phyloP scores from a whole-genome alignment of 2,113 vertebrate genomes.

The Pituophis catenifer region DNA sequence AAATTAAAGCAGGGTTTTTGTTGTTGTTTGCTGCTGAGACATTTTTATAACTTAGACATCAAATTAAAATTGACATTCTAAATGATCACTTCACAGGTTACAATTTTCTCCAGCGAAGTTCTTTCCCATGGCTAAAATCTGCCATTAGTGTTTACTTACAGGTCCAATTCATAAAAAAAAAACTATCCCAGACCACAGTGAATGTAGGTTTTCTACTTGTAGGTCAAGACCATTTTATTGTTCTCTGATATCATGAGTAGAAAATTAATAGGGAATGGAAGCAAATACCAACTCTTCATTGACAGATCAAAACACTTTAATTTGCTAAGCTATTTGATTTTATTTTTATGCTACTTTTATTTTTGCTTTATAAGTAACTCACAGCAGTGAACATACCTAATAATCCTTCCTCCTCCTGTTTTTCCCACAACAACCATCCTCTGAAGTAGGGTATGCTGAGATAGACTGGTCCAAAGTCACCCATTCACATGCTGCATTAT shows the following conservation, averaged over 20 bases:
- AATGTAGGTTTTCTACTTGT: background rate
- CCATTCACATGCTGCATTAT: background rate
- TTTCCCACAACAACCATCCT: background rate
- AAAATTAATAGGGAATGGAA: background rate
- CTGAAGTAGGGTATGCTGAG: background rate
- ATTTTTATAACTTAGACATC: background rate
- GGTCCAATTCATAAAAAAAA: background rate
- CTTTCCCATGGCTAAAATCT: background rate
- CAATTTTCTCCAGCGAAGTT: no score
- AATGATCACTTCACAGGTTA: background rate
- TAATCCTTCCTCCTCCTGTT: background rate
- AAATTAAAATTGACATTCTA: background rate
- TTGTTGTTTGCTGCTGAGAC: background rate
- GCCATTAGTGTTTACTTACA: background rate
- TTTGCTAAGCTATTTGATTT: background rate
- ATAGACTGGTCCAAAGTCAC: no score
- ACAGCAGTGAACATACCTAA: background rate
- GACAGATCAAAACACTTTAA: background rate
- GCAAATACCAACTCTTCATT: background rate
- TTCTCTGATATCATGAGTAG: background rate
- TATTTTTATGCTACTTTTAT: no score
- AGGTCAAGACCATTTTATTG: background rate
- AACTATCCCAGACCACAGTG: background rate
- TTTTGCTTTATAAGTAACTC: no score
- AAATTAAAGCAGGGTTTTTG: background rate